These are phyloP conservation scores for Nettapus auritus DNA, from an alignment of 2,113 vertebrate species.

Conservation along the genomic window DNA sequence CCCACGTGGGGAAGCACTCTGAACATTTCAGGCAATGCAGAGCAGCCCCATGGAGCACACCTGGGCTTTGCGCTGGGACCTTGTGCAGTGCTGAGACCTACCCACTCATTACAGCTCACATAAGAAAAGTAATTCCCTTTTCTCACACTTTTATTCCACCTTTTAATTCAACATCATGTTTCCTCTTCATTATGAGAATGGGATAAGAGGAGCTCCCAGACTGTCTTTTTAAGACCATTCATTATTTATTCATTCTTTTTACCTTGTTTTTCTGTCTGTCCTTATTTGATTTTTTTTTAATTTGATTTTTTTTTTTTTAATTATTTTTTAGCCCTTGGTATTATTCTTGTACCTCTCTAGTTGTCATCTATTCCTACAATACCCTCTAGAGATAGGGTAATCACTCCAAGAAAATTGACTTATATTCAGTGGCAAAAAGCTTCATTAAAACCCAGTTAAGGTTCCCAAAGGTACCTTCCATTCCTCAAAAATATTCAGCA, in stretches of 20 bases:
- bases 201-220: neutral
- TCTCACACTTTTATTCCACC: neutral
- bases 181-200: neutral
- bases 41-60: fast-evolving
- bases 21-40: neutral
- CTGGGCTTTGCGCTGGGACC: neutral
- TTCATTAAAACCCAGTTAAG: conserved; percentile 55
- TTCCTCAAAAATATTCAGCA: conserved; percentile 15
- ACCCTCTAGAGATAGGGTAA: conserved; percentile 54
- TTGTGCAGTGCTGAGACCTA: fast-evolving
- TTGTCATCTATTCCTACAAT: conserved; percentile 45
- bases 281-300: conserved; percentile 44
- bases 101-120: neutral
- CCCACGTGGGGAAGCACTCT: fast-evolving
- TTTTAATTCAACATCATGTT: conserved; percentile 8
- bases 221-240: conserved; percentile 43
- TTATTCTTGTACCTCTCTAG: conserved; percentile 38
- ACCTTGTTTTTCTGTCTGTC: conserved; percentile 51
- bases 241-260: conserved; percentile 67
- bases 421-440: conserved; percentile 53
- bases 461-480: conserved; percentile 27
- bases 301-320: conserved; percentile 47
- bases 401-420: conserved; percentile 63
- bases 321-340: conserved; percentile 8
- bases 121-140: neutral